Evolutionary conservation across 2,888 invertebrate genomes (phyloP), one percentile per base, ranked within the genome.

Genomic region (Dasysyrphus tricinctus): DNA sequence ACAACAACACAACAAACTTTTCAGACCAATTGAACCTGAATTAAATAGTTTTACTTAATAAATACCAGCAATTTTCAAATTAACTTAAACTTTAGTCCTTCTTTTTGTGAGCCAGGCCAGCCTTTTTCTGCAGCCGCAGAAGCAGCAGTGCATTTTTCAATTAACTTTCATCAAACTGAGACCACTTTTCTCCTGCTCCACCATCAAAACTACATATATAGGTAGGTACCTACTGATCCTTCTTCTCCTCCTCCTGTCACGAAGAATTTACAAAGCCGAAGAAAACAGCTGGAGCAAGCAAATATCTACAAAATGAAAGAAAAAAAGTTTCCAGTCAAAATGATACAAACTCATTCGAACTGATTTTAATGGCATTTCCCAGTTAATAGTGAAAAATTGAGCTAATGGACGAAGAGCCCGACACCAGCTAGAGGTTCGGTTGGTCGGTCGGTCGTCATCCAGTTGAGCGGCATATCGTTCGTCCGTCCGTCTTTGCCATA

Each of bases 311-410:
- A 9, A 67, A 32, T 70, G n/a, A 1, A 42, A 63, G 24, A 37
- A 63, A 11, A 34, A 69, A 74, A 61, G 69, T 59, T 81, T 81
- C 73, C 73, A 81, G 69, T 78, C 70, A 77, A 86, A 86, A 78
- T 63, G 81, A 81, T 81, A 78, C 74, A 81, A 81, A 86, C 81
- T 86, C 81, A 86, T 63, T 81, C 81, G 77, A 78, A 85, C 77
- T 85, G 81, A 81, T 85, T 61, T 86, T 86, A 81, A 81, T 86
- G 78, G 78, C 51, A 74, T 81, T 86, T 77, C 19, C 77, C 54
- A 78, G 74, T 86, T 81, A 81, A 86, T 81, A 59, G 85, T 42
- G 74, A 65, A 69, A 54, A 81, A 86, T 81, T 81, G 74, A 49
- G 73, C 73, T 86, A 81, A 81, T 81, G 78, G 74, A 63, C 65